Base-by-base conservation (phyloP, 2,888 invertebrate species). In the Nasonovia ribisnigri region DNA sequence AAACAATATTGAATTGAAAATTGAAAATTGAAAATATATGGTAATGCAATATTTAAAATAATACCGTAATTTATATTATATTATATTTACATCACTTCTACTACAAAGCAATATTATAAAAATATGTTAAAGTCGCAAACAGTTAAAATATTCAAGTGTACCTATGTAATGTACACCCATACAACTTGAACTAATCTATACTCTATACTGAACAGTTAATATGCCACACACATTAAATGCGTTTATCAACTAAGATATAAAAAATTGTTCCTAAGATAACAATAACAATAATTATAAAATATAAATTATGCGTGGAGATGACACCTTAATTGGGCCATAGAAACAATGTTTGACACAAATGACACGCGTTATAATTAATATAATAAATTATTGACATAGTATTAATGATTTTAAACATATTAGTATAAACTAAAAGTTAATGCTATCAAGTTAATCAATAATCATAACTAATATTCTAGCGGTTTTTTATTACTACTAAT, bases 181-280 rank as follows among this genome's bases (percentile, higher is more conserved):
- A 84, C 84, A 42, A 51, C 54, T 91, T 84, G 84, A 91, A 54
- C 91, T 91, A 91, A 91, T 91, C 51, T 51, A 84, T 54, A 84
- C 54, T 54, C 16, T 42, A 84, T 42, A 54, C 84, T 91, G 84
- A 84, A 84, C 51, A 84, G 42, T 51, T 36, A 67, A 29, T 36
- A 51, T 42, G 48, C 42, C 10, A 54, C 91, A 29, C 84, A 90
- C 48, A 46, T 51, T 24, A 88, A 26, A 29, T 43, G 24, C 24
- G 11, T 77, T 90, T 90, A 67, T 67, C 67, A 67, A 90, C 67
- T 90, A 67, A 91, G 84, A 91, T 84, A 91, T 84, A 29, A 90
- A 90, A 77, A 51, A 91, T 84, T 90, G 90, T 46, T n/a, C 1
- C 36, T n/a, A 67, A 86, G n/a, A 86, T 86, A 86, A 84, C 43